These are phyloP conservation scores for Myiopsitta monachus DNA, from an alignment of 2,113 vertebrate species.

Conservation along the genomic window DNA sequence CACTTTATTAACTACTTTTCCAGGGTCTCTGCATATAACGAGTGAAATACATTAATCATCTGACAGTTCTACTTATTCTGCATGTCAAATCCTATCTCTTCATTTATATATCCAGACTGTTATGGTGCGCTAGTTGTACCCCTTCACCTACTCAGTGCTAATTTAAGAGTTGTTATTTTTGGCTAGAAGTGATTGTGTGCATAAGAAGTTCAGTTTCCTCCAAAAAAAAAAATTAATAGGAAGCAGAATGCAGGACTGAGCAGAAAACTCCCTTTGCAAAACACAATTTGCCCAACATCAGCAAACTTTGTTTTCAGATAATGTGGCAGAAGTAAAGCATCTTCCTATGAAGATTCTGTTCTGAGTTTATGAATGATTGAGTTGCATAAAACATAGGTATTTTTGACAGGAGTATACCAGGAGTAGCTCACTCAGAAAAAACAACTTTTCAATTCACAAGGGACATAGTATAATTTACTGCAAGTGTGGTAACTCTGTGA, in stretches of 20 bases:
- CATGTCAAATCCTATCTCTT: neutral
- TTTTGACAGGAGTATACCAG: neutral
- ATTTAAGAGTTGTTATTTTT: conserved; percentile 35
- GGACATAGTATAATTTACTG: neutral
- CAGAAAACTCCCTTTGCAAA: neutral
- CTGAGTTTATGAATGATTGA: neutral
- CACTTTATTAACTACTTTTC: neutral
- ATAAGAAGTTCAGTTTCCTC: neutral
- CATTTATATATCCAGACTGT: neutral
- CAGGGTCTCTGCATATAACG: neutral
- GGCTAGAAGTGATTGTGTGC: neutral
- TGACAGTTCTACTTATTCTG: conserved; percentile 14
- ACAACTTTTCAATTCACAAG: neutral
- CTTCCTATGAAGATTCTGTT: neutral
- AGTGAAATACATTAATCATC: conserved; percentile 5
- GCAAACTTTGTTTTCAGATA: neutral
- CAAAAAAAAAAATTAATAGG: neutral
- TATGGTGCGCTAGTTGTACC: neutral
- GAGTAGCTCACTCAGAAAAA: neutral
- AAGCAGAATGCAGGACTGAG: neutral
- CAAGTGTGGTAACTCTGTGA: fast-evolving
- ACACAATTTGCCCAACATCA: neutral
- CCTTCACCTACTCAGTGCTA: conserved; percentile 21
- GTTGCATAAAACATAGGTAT: neutral
- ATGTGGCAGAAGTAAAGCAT: neutral